Evolutionary conservation across 2,888 invertebrate species (phyloP).

Genomic region (Arctia plantaginis): DNA sequence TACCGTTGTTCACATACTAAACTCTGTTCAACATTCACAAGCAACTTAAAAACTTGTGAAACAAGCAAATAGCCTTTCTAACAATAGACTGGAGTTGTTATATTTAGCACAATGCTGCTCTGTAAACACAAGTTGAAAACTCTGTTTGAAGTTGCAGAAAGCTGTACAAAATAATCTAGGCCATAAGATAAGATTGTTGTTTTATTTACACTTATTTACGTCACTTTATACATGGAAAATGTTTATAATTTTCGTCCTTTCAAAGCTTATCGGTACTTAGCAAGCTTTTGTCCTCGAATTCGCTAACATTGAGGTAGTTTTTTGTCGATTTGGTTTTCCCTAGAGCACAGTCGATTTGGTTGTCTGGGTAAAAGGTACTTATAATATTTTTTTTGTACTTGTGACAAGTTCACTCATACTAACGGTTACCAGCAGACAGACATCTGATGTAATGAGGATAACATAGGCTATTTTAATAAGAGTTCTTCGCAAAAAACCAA

Average conservation of each 20-base stretch:
- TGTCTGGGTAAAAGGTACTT: background rate
- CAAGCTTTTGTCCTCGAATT: background rate
- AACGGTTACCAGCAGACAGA: background rate
- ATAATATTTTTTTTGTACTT: background rate
- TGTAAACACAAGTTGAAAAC: constrained; percentile 9
- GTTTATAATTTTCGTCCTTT: background rate
- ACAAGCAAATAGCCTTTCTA: constrained; percentile 5
- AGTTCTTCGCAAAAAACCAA: no score
- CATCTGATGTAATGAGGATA: background rate
- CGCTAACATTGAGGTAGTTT: background rate
- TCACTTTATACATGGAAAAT: background rate
- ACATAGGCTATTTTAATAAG: background rate
- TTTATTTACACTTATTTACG: background rate
- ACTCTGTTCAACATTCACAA: background rate
- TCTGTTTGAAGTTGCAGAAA: constrained; percentile 23
- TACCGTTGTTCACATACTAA: background rate
- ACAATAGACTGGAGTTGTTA: constrained; percentile 14
- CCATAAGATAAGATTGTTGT: constrained; percentile 20
- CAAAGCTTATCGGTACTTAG: background rate
- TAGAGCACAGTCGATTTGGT: background rate
- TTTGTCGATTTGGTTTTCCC: background rate
- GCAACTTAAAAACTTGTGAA: background rate
- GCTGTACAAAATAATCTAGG: constrained; percentile 11
- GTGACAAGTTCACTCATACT: background rate
- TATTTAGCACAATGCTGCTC: constrained; percentile 14